Evolutionary conservation across 30 jellyfish, hydroid and myxozoan genomes (phyloP).

Genomic region (Phacellophora camtschatica): DNA sequence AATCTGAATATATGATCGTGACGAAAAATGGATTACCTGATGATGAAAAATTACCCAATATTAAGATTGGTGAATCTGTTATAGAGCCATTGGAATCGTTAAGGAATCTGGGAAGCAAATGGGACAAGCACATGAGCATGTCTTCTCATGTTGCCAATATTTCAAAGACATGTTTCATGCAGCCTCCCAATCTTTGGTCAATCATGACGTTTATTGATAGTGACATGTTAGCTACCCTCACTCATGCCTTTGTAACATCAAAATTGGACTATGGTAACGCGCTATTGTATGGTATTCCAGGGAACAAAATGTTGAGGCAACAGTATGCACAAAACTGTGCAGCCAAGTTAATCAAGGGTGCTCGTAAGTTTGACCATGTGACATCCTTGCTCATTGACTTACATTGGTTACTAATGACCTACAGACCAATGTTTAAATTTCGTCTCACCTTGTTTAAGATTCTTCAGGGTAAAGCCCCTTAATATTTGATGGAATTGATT

Average conservation of each 20-base stretch:
- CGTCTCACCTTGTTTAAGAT: no score
- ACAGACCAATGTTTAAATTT: no score
- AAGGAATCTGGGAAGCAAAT: not conserved
- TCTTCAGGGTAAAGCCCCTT: conserved; percentile 15
- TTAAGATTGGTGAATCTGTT: not conserved
- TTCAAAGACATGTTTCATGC: conserved; percentile 15
- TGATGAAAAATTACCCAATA: not conserved
- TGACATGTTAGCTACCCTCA: conserved; percentile 14
- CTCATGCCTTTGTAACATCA: no score
- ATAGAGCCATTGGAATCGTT: not conserved
- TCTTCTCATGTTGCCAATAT: conserved; percentile 25
- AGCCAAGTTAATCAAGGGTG: conserved; percentile 18
- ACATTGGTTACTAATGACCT: no score
- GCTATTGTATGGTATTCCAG: conserved; percentile 12
- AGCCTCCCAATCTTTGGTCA: conserved; percentile 7
- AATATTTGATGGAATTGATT: conserved; percentile 3
- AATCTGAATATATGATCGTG: not conserved
- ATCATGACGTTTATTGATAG: conserved; percentile 21
- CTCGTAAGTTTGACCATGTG: conserved; percentile 17
- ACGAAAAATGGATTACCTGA: conserved; percentile 5
- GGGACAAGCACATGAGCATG: conserved; percentile 11
- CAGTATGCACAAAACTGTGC: conserved; percentile 23
- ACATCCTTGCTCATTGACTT: no score
- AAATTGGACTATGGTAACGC: conserved; percentile 6
- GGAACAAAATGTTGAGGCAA: not conserved